These are phyloP conservation scores for Dendrolimus pini DNA, from an alignment of 2,888 invertebrate species.

Conservation along the genomic window DNA sequence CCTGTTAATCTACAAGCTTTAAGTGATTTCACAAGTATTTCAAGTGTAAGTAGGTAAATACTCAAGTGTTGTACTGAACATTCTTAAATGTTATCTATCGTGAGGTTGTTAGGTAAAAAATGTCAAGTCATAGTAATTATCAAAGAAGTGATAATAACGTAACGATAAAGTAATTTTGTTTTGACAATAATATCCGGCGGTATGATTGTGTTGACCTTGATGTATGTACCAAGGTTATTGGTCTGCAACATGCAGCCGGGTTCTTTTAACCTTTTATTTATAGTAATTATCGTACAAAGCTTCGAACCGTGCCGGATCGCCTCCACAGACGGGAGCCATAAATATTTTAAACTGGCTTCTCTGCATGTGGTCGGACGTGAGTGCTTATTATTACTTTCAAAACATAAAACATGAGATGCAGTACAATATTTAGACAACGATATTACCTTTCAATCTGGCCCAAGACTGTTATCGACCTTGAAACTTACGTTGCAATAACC, in stretches of 20 bases:
- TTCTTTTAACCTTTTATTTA: not conserved
- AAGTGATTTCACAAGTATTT: too few species aligned
- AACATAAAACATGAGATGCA: too few species aligned
- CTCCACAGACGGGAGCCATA: not conserved
- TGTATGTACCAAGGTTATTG: not conserved
- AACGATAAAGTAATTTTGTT: not conserved
- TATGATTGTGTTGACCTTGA: not conserved
- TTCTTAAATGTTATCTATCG: not conserved
- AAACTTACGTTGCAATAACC: too few species aligned
- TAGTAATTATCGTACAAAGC: not conserved
- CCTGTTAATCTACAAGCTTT: too few species aligned
- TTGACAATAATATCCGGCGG: not conserved
- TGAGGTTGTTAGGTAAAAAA: not conserved
- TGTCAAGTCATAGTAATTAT: not conserved
- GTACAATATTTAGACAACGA: too few species aligned
- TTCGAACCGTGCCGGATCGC: not conserved
- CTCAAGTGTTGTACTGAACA: too few species aligned
- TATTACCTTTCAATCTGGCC: too few species aligned
- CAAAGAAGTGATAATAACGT: not conserved
- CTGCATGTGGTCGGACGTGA: not conserved
- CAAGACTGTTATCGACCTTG: too few species aligned
- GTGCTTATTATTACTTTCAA: not conserved
- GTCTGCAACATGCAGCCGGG: not conserved
- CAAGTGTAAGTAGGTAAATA: too few species aligned
- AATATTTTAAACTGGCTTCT: not conserved